These are phyloP conservation scores for Caenorhabditis sinica DNA, from an alignment of 2,888 invertebrate genomes.

Conservation along the genomic window DNA sequence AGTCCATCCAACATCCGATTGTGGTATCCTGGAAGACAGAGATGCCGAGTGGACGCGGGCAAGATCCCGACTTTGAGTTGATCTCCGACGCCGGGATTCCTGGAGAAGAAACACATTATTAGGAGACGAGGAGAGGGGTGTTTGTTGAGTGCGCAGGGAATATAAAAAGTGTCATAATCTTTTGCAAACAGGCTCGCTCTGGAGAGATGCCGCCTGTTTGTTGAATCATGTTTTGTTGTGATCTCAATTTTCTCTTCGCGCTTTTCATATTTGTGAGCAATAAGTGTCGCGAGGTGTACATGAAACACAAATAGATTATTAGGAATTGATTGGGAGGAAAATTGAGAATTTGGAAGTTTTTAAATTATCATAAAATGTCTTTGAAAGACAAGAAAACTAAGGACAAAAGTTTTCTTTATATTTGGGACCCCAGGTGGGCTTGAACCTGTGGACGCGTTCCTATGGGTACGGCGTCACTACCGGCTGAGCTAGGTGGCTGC, in stretches of 20 bases:
- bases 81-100: constrained; percentile 82
- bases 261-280: constrained; percentile 2
- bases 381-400: too few species aligned
- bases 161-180: constrained; percentile 57
- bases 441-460: too few species aligned
- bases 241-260: constrained; percentile 46
- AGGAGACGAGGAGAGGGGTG: too few species aligned
- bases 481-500: too few species aligned
- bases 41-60: constrained; percentile 82
- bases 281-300: neutral
- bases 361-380: too few species aligned
- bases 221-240: constrained; percentile 44
- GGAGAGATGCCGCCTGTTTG: constrained; percentile 47
- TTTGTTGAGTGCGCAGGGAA: neutral
- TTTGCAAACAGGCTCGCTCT: constrained; percentile 3
- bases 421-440: too few species aligned
- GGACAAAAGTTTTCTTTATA: too few species aligned
- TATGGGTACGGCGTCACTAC: too few species aligned
- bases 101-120: constrained; percentile 62
- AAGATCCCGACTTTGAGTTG: constrained; percentile 82
- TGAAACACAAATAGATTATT: constrained; percentile 48
- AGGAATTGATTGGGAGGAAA: too few species aligned
- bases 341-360: too few species aligned
- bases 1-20: constrained; percentile 83
- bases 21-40: constrained; percentile 78